phyloP scores from a whole-genome alignment of 2,797 vertebrate species.

The Brachyrhaphis roseni region DNA sequence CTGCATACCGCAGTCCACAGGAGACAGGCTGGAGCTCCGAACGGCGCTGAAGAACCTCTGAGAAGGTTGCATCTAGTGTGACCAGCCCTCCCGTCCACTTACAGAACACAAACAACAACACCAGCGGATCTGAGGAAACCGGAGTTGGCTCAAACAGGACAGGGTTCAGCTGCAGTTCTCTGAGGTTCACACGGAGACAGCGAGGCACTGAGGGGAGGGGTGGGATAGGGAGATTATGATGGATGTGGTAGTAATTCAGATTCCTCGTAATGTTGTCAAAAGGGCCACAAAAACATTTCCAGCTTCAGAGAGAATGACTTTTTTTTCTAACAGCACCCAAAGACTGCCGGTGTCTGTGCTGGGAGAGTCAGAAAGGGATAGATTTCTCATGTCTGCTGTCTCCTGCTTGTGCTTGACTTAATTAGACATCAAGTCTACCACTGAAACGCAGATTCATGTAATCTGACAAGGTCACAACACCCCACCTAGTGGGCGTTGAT shows the following conservation, averaged over 20 bases:
- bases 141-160: slow-evolving; percentile 29
- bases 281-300: slow-evolving; percentile 64
- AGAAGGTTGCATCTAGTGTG: slow-evolving; percentile 32
- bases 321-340: slow-evolving; percentile 24
- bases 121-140: slow-evolving; percentile 38
- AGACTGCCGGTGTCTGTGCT: slow-evolving; percentile 17
- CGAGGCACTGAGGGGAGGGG: slow-evolving; percentile 19
- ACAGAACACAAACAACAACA: slow-evolving; percentile 66
- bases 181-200: slow-evolving; percentile 30
- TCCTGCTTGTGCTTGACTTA: not conserved
- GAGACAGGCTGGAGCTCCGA: slow-evolving; percentile 55
- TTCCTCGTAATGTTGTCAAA: slow-evolving; percentile 70
- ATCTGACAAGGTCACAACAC: slow-evolving; percentile 35
- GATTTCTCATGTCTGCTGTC: slow-evolving; percentile 11
- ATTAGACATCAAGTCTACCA: not conserved
- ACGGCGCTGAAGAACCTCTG: slow-evolving; percentile 41
- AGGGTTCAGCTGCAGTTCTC: slow-evolving; percentile 55
- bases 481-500: slow-evolving; percentile 62
- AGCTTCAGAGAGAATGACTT: slow-evolving; percentile 35
- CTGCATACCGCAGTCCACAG: slow-evolving; percentile 44
- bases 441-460: not conserved
- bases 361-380: slow-evolving; percentile 14
- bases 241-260: slow-evolving; percentile 71
- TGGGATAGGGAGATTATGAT: slow-evolving; percentile 47
- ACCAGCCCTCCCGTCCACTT: slow-evolving; percentile 16